A percentile compares a stretch with the other conserved stretches of the same genome.
These are phyloP conservation scores for Apamea sordens DNA, from an alignment of 2,888 invertebrate genomes.

Conservation along the genomic window DNA sequence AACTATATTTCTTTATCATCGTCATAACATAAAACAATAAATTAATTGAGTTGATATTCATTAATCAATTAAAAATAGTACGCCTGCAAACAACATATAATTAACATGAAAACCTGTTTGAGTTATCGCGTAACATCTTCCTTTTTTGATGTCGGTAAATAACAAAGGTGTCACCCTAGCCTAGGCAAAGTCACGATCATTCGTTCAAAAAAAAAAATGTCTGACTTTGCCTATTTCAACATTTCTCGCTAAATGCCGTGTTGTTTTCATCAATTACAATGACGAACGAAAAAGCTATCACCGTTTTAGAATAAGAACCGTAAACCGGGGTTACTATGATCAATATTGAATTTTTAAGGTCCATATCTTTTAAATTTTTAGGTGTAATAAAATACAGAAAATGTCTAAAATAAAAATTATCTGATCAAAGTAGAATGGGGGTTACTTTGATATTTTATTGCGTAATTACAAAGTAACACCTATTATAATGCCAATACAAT, in stretches of 20 bases:
- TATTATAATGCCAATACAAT: too few species aligned
- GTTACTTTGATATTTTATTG: too few species aligned
- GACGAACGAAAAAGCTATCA: constrained; percentile 2
- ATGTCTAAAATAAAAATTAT: too few species aligned
- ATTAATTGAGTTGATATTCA: not conserved
- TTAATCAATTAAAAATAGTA: not conserved
- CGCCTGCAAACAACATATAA: not conserved
- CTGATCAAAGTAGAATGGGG: too few species aligned
- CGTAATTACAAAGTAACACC: too few species aligned
- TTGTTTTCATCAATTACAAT: not conserved
- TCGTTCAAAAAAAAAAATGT: not conserved
- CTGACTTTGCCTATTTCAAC: not conserved
- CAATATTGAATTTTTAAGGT: too few species aligned
- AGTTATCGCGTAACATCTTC: not conserved
- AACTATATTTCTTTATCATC: not conserved
- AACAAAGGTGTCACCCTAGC: constrained; percentile 7
- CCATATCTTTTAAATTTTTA: too few species aligned
- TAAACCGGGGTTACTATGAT: too few species aligned
- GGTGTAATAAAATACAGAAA: too few species aligned
- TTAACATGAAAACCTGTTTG: not conserved
- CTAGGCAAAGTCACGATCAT: not conserved
- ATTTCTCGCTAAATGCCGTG: constrained; percentile 1
- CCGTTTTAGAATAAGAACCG: not conserved
- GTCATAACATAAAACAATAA: not conserved
- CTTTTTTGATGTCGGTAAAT: not conserved